Evolutionary conservation across 2,888 invertebrate genomes (phyloP), one percentile per base, ranked within the genome.

Genomic region (Ophonus ardosiacus): DNA sequence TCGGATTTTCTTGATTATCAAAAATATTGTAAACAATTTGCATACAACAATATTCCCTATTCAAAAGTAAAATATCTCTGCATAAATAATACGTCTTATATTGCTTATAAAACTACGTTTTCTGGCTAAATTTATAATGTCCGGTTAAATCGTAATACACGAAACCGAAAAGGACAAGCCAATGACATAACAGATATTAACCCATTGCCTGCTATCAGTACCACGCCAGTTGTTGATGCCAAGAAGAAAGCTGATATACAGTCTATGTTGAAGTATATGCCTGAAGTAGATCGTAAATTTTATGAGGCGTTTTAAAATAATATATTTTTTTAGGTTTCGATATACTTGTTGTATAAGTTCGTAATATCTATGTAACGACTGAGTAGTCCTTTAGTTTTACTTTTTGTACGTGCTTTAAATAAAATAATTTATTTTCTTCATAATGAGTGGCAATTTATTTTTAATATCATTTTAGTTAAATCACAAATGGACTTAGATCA

Each of bases 21-120:
- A 59, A 59, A 59, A 59, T 59, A 59, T 59, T 59, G 5, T 59
- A 59, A 59, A 59, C n/a, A n/a, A n/a, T n/a, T n/a, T n/a, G n/a
- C n/a, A n/a, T n/a, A n/a, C n/a, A n/a, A n/a, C n/a, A n/a, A 59
- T 10, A 59, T 59, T 59, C 59, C 59, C 5, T 59, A 59, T 59
- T 59, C 59, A 59, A 59, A 17, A 59, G 59, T 59, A 5, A 59
- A 59, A 59, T 59, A 59, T 13, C 59, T 59, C 59, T 59, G 5
- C 5, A 59, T 59, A 59, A 59, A 59, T 13, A 59, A 10, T 59
- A 59, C 59, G 59, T 59, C 59, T 59, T 59, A 59, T n/a, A n/a
- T n/a, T n/a, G n/a, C n/a, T n/a, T n/a, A n/a, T n/a, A n/a, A n/a
- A n/a, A n/a, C n/a, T n/a, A n/a, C n/a, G n/a, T n/a, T n/a, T n/a